phyloP scores from a whole-genome alignment of 2,888 invertebrate genomes.

The Lobophora halterata region DNA sequence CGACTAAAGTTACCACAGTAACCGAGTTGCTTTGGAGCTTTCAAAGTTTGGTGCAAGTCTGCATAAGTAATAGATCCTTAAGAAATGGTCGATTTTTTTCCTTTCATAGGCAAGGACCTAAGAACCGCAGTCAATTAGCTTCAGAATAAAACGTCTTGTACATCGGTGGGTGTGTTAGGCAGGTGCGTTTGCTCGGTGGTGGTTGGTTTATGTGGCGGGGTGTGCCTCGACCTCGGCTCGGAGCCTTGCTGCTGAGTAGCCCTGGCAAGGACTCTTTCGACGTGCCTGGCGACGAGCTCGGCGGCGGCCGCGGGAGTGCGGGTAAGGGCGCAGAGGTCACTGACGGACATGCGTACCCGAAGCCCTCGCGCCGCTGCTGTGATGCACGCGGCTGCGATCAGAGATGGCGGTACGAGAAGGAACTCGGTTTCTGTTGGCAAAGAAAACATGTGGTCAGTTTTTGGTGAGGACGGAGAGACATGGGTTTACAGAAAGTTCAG shows the following conservation, averaged over 20 bases:
- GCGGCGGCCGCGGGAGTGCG: constrained; percentile 73
- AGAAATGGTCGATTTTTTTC: too few species aligned
- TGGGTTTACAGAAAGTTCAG: too few species aligned
- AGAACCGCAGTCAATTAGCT: neutral
- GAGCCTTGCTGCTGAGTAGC: constrained; percentile 78
- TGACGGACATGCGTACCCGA: constrained; percentile 67
- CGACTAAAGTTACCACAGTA: too few species aligned
- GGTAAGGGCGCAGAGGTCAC: constrained; percentile 69
- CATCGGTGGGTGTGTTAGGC: constrained; percentile 83
- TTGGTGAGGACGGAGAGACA: too few species aligned
- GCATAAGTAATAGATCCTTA: too few species aligned
- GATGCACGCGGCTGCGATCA: constrained; percentile 86
- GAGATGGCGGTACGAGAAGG: constrained; percentile 85
- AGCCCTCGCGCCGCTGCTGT: constrained; percentile 85
- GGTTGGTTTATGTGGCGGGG: constrained; percentile 54
- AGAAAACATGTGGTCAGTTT: constrained; percentile 21
- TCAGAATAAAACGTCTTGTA: constrained; percentile 82
- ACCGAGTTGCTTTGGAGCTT: too few species aligned
- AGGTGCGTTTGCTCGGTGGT: constrained; percentile 61
- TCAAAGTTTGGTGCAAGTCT: too few species aligned
- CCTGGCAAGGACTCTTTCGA: constrained; percentile 81
- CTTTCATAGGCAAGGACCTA: too few species aligned
- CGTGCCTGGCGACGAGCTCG: constrained; percentile 78
- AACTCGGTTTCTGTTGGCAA: constrained; percentile 85
- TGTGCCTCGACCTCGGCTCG: constrained; percentile 55